Evolutionary conservation across 2,888 invertebrate genomes (phyloP).

Genomic region (Cheiracanthium punctorium): DNA sequence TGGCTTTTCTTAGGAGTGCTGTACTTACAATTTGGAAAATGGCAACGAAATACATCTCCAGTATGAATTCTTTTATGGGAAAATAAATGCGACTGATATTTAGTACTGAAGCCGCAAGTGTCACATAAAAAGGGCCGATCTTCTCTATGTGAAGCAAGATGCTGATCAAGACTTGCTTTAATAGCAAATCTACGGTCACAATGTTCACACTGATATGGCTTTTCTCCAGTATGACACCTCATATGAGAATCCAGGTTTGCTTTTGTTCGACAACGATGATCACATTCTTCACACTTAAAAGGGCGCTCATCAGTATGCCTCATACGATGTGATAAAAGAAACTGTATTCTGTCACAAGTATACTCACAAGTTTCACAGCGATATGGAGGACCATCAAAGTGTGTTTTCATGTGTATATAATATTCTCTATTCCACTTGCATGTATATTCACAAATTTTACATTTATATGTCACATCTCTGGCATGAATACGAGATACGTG

Average conservation of each 20-base stretch:
- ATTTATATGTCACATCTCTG: slow-evolving; percentile 80
- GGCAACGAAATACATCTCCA: slow-evolving; percentile 81
- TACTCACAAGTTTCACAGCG: slow-evolving; percentile 81
- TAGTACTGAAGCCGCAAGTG: slow-evolving; percentile 82
- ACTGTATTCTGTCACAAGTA: slow-evolving; percentile 78
- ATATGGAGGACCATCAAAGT: slow-evolving; percentile 82
- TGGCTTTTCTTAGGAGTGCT: slow-evolving; percentile 82
- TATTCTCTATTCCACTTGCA: slow-evolving; percentile 81
- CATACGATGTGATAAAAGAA: slow-evolving; percentile 80
- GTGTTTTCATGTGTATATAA: slow-evolving; percentile 80
- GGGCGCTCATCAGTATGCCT: slow-evolving; percentile 79
- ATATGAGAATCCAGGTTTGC: slow-evolving; percentile 80
- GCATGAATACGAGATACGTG: slow-evolving; percentile 80
- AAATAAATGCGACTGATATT: slow-evolving; percentile 82
- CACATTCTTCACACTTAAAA: slow-evolving; percentile 79
- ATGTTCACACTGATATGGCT: slow-evolving; percentile 79
- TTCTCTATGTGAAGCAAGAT: slow-evolving; percentile 79
- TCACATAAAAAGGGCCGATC: slow-evolving; percentile 81
- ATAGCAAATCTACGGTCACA: slow-evolving; percentile 81
- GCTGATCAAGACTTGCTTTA: slow-evolving; percentile 80
- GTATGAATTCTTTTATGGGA: slow-evolving; percentile 82
- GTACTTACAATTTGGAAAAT: slow-evolving; percentile 81
- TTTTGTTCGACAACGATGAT: slow-evolving; percentile 80
- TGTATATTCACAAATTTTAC: slow-evolving; percentile 81
- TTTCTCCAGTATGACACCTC: slow-evolving; percentile 80